Percentiles rank a stretch among this genome's conserved stretches.
Evolutionary conservation across 2,797 vertebrate genomes (phyloP).

Genomic region (Semotilus atromaculatus): DNA sequence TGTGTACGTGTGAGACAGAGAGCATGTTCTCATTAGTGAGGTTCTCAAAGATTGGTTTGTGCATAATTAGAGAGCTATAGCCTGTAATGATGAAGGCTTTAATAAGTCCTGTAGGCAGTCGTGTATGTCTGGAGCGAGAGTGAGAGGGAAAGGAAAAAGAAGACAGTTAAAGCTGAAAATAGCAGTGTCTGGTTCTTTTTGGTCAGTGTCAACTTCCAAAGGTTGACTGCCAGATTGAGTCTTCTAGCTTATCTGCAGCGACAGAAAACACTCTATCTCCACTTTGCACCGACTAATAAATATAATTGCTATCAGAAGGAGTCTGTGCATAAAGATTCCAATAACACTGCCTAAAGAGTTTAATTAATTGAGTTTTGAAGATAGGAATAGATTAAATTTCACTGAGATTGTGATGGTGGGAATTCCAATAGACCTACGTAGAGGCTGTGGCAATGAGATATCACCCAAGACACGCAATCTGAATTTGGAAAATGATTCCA

Average conservation of each 20-base stretch:
- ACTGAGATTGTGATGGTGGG: not conserved
- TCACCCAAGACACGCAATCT: not conserved
- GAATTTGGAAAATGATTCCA: not conserved
- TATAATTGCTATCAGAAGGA: conserved; percentile 9
- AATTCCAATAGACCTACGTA: not conserved
- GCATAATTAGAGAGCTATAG: conserved; percentile 15
- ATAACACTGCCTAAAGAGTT: conserved; percentile 1
- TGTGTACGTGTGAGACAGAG: conserved; percentile 4
- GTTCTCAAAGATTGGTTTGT: conserved; percentile 7
- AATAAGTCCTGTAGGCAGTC: conserved; percentile 44
- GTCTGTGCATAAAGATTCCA: not conserved
- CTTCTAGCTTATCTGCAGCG: not conserved
- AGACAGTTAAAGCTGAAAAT: not conserved
- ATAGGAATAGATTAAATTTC: not conserved
- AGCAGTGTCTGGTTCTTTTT: not conserved
- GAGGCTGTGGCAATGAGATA: not conserved
- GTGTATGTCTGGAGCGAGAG: conserved; percentile 13
- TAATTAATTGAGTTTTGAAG: conserved; percentile 22
- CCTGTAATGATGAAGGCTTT: conserved; percentile 42
- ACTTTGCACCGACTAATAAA: not conserved
- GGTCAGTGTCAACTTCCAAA: not conserved
- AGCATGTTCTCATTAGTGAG: conserved; percentile 25
- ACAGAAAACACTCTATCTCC: not conserved
- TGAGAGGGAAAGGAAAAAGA: not conserved
- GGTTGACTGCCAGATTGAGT: not conserved